Percentiles rank a stretch among this genome's conserved stretches.
Conservation (phyloP, 1,140 invertebrate species). For the Octopus sinensis region DNA sequence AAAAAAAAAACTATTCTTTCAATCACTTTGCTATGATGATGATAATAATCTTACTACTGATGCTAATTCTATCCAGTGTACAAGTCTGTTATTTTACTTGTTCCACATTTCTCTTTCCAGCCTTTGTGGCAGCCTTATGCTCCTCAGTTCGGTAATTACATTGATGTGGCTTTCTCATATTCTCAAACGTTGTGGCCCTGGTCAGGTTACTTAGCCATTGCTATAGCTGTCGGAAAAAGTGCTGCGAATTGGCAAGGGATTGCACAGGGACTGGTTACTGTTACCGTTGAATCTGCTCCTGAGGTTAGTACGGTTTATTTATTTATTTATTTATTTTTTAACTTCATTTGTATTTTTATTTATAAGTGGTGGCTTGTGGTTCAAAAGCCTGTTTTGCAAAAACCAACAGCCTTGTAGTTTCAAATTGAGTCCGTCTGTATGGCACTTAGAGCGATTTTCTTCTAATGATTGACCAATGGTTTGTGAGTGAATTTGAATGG, state of each 20-base stretch:
- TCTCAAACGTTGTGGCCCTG: constrained; percentile 91
- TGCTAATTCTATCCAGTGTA: no score
- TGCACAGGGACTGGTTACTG: constrained; percentile 77
- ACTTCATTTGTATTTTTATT: no score
- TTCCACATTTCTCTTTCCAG: constrained; percentile 31
- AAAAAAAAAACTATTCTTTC: no score
- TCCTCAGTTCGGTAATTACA: constrained; percentile 67
- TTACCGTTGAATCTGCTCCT: constrained; percentile 79
- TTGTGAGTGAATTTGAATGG: no score
- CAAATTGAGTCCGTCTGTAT: no score
- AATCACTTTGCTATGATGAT: no score
- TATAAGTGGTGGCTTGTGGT: no score
- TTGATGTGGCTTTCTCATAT: constrained; percentile 62
- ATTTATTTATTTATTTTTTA: not conserved
- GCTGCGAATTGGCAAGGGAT: constrained; percentile 76
- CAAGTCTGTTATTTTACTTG: not conserved
- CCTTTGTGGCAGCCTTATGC: constrained; percentile 86
- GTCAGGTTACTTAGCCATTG: constrained; percentile 89
- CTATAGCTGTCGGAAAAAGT: constrained; percentile 66
- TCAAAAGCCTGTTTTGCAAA: no score
- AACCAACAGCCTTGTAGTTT: no score
- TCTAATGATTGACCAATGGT: no score
- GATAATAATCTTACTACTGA: no score
- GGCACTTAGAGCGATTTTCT: no score
- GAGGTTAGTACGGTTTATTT: constrained; percentile 61